phyloP scores from a whole-genome alignment of 2,113 vertebrate species.

The Pteronura brasiliensis region DNA sequence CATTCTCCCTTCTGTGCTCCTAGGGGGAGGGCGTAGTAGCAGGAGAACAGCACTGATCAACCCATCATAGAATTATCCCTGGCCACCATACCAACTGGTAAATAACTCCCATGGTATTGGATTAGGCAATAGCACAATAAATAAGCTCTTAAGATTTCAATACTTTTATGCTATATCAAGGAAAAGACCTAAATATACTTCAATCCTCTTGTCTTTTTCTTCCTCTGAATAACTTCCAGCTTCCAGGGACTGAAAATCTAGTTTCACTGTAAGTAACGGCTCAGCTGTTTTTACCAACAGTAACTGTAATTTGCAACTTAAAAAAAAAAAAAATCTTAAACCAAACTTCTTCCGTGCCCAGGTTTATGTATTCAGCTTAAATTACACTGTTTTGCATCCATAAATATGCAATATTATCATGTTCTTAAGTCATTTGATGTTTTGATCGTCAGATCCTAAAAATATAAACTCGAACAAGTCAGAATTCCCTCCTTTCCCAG shows the following conservation, averaged over 20 bases:
- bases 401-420: conserved; percentile 49
- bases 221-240: not conserved
- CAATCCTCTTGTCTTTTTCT: not conserved
- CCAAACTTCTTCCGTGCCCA: not conserved
- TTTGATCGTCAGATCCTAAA: conserved; percentile 40
- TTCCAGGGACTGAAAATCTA: not conserved
- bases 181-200: not conserved
- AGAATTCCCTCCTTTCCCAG: not conserved
- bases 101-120: not conserved
- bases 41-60: not conserved
- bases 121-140: not conserved
- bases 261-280: not conserved
- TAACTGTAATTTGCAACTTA: not conserved
- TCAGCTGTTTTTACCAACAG: not conserved
- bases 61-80: not conserved
- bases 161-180: not conserved
- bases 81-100: not conserved
- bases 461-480: not conserved
- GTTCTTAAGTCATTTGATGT: conserved; percentile 8
- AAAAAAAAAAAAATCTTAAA: not conserved
- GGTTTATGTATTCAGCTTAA: conserved; percentile 49
- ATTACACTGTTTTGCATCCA: conserved; percentile 38
- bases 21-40: not conserved
- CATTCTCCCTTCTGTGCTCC: not conserved
- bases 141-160: not conserved